Evolutionary conservation across 1,140 invertebrate species (phyloP).

Genomic region (Drosophila jambulina): DNA sequence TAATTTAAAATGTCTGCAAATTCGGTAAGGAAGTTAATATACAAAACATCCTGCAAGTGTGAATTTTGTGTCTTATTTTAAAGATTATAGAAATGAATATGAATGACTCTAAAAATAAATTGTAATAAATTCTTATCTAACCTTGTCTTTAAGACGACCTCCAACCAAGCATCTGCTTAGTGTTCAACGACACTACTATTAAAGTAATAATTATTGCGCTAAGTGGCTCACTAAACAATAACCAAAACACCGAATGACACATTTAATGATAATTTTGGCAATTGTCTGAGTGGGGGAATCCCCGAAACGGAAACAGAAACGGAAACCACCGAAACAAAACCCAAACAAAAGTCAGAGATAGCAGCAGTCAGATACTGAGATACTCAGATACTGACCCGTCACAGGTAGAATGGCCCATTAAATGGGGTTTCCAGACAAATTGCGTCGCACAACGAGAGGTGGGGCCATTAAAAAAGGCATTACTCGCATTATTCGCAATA

Average conservation of each 20-base stretch:
- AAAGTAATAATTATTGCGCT: too few species aligned
- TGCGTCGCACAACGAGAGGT: conserved; percentile 31
- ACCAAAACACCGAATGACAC: conserved; percentile 9
- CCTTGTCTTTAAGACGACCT: neutral
- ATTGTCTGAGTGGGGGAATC: conserved; percentile 23
- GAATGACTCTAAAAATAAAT: too few species aligned
- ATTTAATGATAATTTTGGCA: conserved; percentile 7
- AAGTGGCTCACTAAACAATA: conserved; percentile 11
- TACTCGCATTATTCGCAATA: conserved; percentile 36
- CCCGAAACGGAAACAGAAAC: conserved; percentile 8
- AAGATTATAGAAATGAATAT: too few species aligned
- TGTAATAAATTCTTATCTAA: too few species aligned
- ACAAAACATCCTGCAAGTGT: too few species aligned
- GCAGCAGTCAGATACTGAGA: conserved; percentile 21
- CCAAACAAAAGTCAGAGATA: conserved; percentile 12
- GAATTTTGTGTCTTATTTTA: too few species aligned
- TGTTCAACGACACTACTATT: neutral
- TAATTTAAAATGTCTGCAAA: too few species aligned
- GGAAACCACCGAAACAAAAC: conserved; percentile 7
- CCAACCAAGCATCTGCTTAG: neutral
- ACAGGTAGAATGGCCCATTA: conserved; percentile 24
- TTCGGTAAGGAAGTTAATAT: too few species aligned
- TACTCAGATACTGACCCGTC: conserved; percentile 17
- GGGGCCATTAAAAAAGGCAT: conserved; percentile 35
- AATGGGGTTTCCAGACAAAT: conserved; percentile 22